These are phyloP conservation scores for Troides oblongomaculatus DNA, from an alignment of 2,888 invertebrate species.

Conservation along the genomic window DNA sequence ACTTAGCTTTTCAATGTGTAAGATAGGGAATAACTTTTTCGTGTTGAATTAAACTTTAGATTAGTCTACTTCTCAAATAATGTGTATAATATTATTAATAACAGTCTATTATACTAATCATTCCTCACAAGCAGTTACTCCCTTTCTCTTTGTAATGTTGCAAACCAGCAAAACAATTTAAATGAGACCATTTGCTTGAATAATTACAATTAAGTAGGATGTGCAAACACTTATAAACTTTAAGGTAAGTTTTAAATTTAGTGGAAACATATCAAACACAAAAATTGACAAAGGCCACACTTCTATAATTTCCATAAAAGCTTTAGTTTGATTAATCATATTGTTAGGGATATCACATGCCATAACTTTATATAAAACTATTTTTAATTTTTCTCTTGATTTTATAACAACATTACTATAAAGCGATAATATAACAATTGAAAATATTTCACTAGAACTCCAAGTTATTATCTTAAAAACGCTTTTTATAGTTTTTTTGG, in stretches of 20 bases:
- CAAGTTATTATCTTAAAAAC: conserved; percentile 46
- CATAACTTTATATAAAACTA: conserved; percentile 57
- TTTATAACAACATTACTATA: conserved; percentile 50
- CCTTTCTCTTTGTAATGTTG: not conserved
- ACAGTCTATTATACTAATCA: no score
- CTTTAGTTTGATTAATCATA: conserved; percentile 58
- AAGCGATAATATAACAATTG: conserved; percentile 48
- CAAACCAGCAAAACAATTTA: conserved; percentile 32
- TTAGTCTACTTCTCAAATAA: no score
- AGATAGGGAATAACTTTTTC: no score
- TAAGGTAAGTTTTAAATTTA: conserved; percentile 60
- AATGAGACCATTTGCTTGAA: conserved; percentile 58
- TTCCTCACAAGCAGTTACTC: no score
- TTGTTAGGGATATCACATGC: conserved; percentile 54
- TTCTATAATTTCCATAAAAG: conserved; percentile 60
- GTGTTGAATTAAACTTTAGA: no score
- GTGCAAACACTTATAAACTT: conserved; percentile 64
- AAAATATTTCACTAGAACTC: conserved; percentile 46
- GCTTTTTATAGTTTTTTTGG: conserved; percentile 36
- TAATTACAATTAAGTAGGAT: conserved; percentile 62
- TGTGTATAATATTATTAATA: no score
- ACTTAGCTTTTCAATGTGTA: no score
- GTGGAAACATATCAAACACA: conserved; percentile 58
- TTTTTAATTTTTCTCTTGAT: conserved; percentile 48
- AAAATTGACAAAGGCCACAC: conserved; percentile 49